Evolutionary conservation across 2,888 invertebrate genomes (phyloP).

Genomic region (Lasius fuliginosus): DNA sequence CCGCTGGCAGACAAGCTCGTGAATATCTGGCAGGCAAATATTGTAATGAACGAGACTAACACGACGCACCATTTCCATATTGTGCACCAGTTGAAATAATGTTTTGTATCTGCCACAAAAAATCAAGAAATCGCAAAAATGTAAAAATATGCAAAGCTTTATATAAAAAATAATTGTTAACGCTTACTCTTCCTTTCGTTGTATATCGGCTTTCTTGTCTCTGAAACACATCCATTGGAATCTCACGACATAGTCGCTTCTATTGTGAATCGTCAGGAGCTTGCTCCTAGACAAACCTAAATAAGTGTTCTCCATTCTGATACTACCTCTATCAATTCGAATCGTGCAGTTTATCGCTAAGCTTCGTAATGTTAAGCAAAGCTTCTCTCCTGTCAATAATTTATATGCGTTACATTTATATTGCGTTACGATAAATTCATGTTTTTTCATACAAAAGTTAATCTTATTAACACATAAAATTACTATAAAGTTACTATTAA

Average conservation of each 20-base stretch:
- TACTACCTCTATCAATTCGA: conserved; percentile 86
- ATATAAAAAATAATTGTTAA: not conserved
- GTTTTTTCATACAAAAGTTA: not conserved
- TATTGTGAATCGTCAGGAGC: conserved; percentile 87
- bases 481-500: not conserved
- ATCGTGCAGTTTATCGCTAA: conserved; percentile 87
- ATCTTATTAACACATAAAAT: not conserved
- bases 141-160: not conserved
- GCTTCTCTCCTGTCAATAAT: conserved; percentile 86
- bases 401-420: not conserved
- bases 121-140: not conserved
- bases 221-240: conserved; percentile 89
- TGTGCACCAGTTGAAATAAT: conserved; percentile 69
- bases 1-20: conserved; percentile 84
- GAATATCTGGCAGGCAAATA: conserved; percentile 72
- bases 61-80: conserved; percentile 67
- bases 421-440: not conserved
- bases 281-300: conserved; percentile 88
- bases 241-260: conserved; percentile 87
- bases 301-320: conserved; percentile 88
- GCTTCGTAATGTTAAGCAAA: conserved; percentile 86
- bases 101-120: conserved; percentile 66
- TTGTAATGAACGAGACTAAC: conserved; percentile 75
- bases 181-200: conserved; percentile 75
- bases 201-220: conserved; percentile 85